A percentile compares a stretch with the other conserved stretches of the same genome.
Conservation (phyloP, 2,888 invertebrate species). For the Criorhina ranunculi region DNA sequence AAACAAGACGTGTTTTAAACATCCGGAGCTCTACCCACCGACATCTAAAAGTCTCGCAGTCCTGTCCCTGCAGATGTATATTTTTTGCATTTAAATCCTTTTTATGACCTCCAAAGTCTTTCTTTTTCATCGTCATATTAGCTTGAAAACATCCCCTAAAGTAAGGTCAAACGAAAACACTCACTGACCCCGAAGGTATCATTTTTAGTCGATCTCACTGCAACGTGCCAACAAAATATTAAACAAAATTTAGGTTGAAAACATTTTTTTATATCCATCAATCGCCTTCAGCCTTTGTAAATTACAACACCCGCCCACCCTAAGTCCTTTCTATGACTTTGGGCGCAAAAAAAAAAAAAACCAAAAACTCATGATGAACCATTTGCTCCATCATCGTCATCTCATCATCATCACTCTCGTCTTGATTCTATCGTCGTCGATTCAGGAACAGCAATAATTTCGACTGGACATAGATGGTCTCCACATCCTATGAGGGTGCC, state of each 20-base stretch:
- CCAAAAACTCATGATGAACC: conserved; percentile 28
- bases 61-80: no score
- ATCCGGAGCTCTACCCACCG: no score
- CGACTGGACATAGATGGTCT: not conserved
- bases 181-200: not conserved
- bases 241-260: not conserved
- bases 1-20: no score
- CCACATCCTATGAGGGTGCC: conserved; percentile 27
- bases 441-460: conserved; percentile 15
- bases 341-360: not conserved
- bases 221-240: not conserved
- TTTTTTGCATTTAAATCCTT: no score
- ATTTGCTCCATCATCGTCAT: conserved; percentile 58
- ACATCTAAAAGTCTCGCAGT: no score
- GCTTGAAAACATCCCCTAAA: not conserved
- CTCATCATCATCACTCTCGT: conserved; percentile 62
- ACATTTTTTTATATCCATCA: not conserved
- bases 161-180: not conserved
- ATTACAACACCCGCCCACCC: conserved; percentile 7
- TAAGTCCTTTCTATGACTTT: not conserved
- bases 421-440: conserved; percentile 67
- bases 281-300: conserved; percentile 17
- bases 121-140: not conserved
- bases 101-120: no score
- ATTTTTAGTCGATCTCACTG: not conserved